phyloP scores from a whole-genome alignment of 2,888 invertebrate genomes.

The Rosalia funebris region DNA sequence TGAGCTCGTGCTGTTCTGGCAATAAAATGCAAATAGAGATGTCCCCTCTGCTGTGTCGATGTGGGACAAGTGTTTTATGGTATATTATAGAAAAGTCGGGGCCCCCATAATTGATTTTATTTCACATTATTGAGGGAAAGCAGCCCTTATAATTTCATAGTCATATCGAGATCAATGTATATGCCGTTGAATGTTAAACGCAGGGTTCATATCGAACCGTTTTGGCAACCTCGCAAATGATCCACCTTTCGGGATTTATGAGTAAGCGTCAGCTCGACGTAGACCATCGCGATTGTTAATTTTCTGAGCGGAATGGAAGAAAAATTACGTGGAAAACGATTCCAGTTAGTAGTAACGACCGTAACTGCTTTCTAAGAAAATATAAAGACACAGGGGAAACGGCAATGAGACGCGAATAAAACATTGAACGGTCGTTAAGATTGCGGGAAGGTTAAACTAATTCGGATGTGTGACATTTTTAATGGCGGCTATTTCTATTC shows the following conservation, averaged over 20 bases:
- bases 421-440: neutral
- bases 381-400: neutral
- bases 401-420: neutral
- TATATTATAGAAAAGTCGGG: slow-evolving; percentile 19
- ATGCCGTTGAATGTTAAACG: too few relatives aligned
- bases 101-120: slow-evolving; percentile 13
- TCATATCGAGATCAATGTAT: too few relatives aligned
- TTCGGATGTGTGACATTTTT: neutral
- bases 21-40: slow-evolving; percentile 41
- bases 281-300: neutral
- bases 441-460: neutral
- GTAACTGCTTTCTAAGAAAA: neutral
- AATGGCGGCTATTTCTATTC: neutral
- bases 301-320: neutral
- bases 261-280: neutral
- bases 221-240: too few relatives aligned
- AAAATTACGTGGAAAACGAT: neutral
- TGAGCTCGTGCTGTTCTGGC: slow-evolving; percentile 29
- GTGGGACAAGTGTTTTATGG: slow-evolving; percentile 30
- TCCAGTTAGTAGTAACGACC: neutral
- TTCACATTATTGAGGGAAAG: neutral
- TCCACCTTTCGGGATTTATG: too few relatives aligned
- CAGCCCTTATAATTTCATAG: neutral
- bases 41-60: slow-evolving; percentile 29
- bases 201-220: too few relatives aligned